Base-by-base conservation (phyloP, 1,140 invertebrate genomes). In the Calliopsis andreniformis region DNA sequence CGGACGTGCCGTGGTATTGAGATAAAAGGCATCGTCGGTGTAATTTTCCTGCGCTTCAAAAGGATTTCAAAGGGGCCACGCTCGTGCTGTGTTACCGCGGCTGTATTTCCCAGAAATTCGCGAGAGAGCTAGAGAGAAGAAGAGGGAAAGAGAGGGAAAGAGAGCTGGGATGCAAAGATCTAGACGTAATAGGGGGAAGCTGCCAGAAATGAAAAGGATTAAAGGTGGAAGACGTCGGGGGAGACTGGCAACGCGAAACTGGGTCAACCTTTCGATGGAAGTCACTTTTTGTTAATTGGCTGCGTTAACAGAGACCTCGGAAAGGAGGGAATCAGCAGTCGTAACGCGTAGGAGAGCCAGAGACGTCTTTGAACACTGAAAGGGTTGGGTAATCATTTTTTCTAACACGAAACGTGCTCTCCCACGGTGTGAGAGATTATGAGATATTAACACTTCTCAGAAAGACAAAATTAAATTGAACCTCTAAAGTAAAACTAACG, bases 61-160 rank as follows among this genome's bases (percentile, higher is more conserved):
- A 83, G 49, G 72, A 77, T 83, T 84, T 84, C 58, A 83, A 84
- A 80, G 71, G 42, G 51, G 45, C 55, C 45, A 55, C 32, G 56
- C 63, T 79, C 59, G 47, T n/a, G n/a, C 45, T 25, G 23, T 30
- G 51, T 53, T 49, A 62, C 28, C 61, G 55, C 32, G 16, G 35
- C 25, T 55, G 51, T 59, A 35, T 49, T 25, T 72, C 49, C 56
- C 20, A 51, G 62, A 82, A 82, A 80, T 76, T 80, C 67, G 32
- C 18, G 51, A 49, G 14, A 3, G 35, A 32, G 56, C 0, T 7
- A 47, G 30, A 5, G 28, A 30, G 39, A 59, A 35, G 59, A 7
- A 43, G 62, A 23, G 23, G 39, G 32, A 4, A 6, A 25, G 45
- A 49, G 30, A 35, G 10, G 56, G 18, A 39, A 14, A 16, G 35